Conservation (phyloP, 2,797 vertebrate genomes). For the Thunnus albacares region DNA sequence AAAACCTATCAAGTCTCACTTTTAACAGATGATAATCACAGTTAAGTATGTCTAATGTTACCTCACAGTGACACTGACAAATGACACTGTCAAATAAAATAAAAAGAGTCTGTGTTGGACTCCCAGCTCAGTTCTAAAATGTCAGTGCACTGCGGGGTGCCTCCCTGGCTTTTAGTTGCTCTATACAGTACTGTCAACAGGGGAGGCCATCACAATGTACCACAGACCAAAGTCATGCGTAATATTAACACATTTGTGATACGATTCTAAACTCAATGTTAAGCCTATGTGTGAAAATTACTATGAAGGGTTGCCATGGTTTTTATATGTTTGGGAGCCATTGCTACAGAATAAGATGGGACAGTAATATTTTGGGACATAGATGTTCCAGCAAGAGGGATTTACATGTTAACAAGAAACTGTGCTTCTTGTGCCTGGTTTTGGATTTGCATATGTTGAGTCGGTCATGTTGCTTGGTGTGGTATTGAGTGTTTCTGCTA, state of each 20-base stretch:
- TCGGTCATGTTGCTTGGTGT: not conserved
- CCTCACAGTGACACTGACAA: not conserved
- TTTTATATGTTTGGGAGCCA: not conserved
- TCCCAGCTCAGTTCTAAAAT: slow-evolving; percentile 1
- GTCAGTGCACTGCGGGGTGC: not conserved
- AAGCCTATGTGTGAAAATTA: not conserved
- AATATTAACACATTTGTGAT: not conserved
- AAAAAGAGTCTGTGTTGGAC: slow-evolving; percentile 4
- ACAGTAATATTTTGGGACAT: not conserved
- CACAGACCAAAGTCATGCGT: not conserved
- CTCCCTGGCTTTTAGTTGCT: slow-evolving; percentile 4
- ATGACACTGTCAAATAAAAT: slow-evolving; percentile 22
- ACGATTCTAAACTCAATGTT: not conserved
- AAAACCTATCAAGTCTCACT: not conserved
- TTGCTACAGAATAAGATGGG: not conserved
- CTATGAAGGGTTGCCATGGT: not conserved
- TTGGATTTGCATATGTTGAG: not conserved
- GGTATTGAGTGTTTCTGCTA: slow-evolving; percentile 11
- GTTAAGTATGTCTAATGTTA: slow-evolving; percentile 4
- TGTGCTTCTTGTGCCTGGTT: not conserved
- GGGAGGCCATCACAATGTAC: not conserved
- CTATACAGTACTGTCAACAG: not conserved
- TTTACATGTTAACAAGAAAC: not conserved
- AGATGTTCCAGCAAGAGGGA: not conserved
- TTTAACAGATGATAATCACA: slow-evolving; percentile 7